Percentiles rank a stretch among this genome's conserved stretches.
These are phyloP conservation scores for Actenoides hombroni DNA, from an alignment of 2,113 vertebrate species.

Conservation along the genomic window DNA sequence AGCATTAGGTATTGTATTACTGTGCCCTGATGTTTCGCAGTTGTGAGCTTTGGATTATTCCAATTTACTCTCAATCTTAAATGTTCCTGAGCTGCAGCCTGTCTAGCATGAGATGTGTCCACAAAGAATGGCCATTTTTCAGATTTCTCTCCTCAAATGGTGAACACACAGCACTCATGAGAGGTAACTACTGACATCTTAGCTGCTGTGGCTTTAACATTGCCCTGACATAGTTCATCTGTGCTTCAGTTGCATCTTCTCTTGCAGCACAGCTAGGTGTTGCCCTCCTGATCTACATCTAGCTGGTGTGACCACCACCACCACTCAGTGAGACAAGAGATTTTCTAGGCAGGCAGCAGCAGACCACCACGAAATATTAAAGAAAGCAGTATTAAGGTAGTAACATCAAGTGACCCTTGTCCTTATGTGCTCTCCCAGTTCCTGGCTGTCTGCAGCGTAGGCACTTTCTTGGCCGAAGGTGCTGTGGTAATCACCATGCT, in stretches of 20 bases:
- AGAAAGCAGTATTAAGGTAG: not conserved
- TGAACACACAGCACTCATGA: not conserved
- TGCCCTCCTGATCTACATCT: not conserved
- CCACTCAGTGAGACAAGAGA: not conserved
- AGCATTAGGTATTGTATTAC: not conserved
- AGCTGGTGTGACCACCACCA: not conserved
- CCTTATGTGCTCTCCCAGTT: not conserved
- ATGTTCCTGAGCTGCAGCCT: not conserved
- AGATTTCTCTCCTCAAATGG: not conserved
- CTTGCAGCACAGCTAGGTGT: not conserved
- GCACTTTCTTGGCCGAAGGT: fast-evolving
- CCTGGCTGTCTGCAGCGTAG: not conserved
- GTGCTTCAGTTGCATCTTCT: not conserved
- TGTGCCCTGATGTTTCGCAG: not conserved
- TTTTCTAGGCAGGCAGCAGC: not conserved
- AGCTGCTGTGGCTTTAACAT: not conserved
- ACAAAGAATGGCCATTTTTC: not conserved
- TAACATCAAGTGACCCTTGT: not conserved
- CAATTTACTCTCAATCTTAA: not conserved
- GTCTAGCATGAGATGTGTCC: not conserved
- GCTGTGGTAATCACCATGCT: not conserved
- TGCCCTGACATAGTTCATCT: not conserved
- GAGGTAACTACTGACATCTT: not conserved
- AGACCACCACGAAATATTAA: not conserved
- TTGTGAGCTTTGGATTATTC: not conserved